Evolutionary conservation across 2,113 vertebrate species (phyloP).

Genomic region (Laterallus jamaicensis): DNA sequence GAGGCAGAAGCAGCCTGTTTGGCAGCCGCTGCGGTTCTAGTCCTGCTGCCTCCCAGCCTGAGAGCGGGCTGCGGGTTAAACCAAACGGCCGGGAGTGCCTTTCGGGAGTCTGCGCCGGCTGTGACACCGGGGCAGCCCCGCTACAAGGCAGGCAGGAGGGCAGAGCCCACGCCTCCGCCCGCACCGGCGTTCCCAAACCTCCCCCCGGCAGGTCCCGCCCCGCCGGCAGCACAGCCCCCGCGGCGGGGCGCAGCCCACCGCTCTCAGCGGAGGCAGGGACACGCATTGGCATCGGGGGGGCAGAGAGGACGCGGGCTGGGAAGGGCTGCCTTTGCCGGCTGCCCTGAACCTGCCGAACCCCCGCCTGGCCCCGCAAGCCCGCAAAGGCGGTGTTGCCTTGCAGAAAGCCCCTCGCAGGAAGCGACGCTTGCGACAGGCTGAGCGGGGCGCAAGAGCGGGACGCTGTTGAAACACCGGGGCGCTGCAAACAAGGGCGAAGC

Average conservation of each 20-base stretch:
- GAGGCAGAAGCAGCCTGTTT: background rate
- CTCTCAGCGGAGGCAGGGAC: no score
- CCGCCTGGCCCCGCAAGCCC: background rate
- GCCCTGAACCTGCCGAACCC: background rate
- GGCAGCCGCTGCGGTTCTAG: background rate
- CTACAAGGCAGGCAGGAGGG: no score
- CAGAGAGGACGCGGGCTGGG: background rate
- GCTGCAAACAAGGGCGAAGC: background rate
- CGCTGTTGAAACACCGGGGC: background rate
- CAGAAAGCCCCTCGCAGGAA: background rate
- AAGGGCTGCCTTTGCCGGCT: background rate
- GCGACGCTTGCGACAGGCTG: background rate
- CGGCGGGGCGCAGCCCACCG: background rate
- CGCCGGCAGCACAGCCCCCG: background rate
- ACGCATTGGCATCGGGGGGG: background rate
- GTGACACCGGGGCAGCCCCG: background rate
- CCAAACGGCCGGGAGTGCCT: background rate
- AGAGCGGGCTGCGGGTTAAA: no score
- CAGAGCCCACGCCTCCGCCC: no score
- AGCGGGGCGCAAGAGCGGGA: background rate
- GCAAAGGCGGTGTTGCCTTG: fast-evolving
- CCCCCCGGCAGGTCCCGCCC: background rate
- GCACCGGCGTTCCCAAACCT: fast-evolving
- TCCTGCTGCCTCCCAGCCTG: background rate
- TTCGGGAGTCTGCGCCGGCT: no score